A percentile compares a stretch with the other conserved stretches of the same genome.
These are phyloP conservation scores for Rhinoptilus africanus DNA, from an alignment of 2,113 vertebrate species.

Conservation along the genomic window DNA sequence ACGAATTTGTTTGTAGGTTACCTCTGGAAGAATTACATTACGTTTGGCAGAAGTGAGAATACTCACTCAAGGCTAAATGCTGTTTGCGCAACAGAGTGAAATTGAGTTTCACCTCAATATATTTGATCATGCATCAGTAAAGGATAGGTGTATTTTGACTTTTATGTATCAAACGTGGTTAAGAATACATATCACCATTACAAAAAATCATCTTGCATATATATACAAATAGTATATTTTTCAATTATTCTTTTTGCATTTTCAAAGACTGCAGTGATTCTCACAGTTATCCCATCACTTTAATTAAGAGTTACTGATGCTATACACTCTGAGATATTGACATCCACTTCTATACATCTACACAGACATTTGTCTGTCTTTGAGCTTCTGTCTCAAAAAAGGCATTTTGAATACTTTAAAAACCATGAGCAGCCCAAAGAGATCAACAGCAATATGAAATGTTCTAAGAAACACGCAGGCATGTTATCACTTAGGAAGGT, in stretches of 20 bases:
- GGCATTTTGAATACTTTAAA: neutral
- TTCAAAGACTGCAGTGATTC: neutral
- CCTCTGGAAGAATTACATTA: neutral
- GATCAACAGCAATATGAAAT: neutral
- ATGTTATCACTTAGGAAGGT: neutral
- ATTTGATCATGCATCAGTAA: neutral
- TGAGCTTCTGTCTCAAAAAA: neutral
- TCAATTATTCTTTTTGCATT: neutral
- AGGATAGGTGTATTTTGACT: neutral
- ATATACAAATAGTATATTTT: neutral
- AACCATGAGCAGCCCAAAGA: fast-evolving
- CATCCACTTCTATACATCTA: neutral
- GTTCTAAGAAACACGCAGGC: neutral
- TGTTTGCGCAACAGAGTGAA: neutral
- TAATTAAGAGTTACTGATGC: neutral
- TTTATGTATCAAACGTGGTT: neutral
- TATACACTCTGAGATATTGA: neutral
- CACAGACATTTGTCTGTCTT: neutral
- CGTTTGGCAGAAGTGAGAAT: neutral
- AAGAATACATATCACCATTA: neutral
- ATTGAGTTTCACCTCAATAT: neutral
- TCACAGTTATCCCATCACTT: neutral
- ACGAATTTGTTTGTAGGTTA: neutral
- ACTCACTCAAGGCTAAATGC: neutral
- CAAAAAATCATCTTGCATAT: neutral